phyloP scores from a whole-genome alignment of 92 coral and sea anemone genomes.

The Virgularia gustaviana region DNA sequence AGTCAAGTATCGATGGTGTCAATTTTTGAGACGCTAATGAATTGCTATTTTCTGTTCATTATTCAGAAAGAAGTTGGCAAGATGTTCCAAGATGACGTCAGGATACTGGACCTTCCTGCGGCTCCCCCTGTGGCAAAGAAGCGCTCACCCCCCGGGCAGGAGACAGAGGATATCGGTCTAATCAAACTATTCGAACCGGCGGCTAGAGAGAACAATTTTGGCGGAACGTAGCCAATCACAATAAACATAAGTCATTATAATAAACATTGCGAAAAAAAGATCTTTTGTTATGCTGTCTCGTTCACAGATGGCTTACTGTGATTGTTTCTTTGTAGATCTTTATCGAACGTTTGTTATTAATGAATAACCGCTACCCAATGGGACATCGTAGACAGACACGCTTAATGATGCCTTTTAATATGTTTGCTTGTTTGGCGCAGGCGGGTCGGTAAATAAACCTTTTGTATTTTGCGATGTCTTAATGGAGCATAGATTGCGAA shows the following conservation, averaged over 20 bases:
- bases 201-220: conserved; percentile 47
- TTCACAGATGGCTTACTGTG: neutral
- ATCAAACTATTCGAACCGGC: conserved; percentile 78
- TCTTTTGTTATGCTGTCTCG: too few relatives aligned
- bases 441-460: too few relatives aligned
- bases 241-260: neutral
- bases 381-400: too few relatives aligned
- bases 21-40: too few relatives aligned
- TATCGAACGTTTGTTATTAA: neutral
- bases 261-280: neutral
- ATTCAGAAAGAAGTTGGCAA: conserved; percentile 86
- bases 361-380: too few relatives aligned
- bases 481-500: too few relatives aligned
- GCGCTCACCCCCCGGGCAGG: conserved; percentile 33
- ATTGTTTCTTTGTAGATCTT: too few relatives aligned
- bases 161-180: conserved; percentile 55
- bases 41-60: too few relatives aligned
- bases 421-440: too few relatives aligned
- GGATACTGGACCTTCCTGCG: conserved; percentile 89
- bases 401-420: too few relatives aligned
- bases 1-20: too few relatives aligned
- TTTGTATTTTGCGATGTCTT: too few relatives aligned
- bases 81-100: conserved; percentile 84
- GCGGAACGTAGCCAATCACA: neutral
- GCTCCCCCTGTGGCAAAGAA: conserved; percentile 54